Conservation (phyloP, 2,888 invertebrate species). For the Ophioninae sp. region DNA sequence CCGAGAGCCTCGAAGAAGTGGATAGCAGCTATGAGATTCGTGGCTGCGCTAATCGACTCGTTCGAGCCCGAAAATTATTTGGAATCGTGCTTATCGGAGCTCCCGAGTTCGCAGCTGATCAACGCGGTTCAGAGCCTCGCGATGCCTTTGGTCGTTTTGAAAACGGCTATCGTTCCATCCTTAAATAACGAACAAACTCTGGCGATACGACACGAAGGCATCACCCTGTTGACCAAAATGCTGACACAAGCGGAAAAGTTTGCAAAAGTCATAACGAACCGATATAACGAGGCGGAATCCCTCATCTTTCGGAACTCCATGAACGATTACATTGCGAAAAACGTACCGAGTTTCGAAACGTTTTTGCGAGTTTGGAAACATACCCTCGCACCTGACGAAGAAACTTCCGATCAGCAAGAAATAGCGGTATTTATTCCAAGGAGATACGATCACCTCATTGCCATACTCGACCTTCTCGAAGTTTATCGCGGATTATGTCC, state of each 20-base stretch:
- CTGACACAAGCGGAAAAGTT: conserved; percentile 80
- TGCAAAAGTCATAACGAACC: conserved; percentile 58
- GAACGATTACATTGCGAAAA: conserved; percentile 69
- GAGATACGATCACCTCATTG: conserved; percentile 70
- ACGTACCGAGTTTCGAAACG: conserved; percentile 78
- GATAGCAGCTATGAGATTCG: conserved; percentile 75
- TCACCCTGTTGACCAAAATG: conserved; percentile 80
- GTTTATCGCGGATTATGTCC: conserved; percentile 83
- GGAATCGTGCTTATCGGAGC: conserved; percentile 80
- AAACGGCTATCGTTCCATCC: conserved; percentile 73
- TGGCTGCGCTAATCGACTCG: conserved; percentile 73
- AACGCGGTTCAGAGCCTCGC: conserved; percentile 82
- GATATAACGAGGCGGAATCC: conserved; percentile 61
- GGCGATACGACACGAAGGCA: conserved; percentile 76
- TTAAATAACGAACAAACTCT: conserved; percentile 69
- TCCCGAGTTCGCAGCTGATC: conserved; percentile 82
- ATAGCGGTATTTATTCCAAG: conserved; percentile 47
- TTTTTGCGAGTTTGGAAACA: conserved; percentile 78
- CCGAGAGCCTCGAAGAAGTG: conserved; percentile 80
- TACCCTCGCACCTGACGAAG: conserved; percentile 62
- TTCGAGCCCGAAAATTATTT: conserved; percentile 78
- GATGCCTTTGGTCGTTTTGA: conserved; percentile 82
- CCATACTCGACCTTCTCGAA: conserved; percentile 83
- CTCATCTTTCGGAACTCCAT: conserved; percentile 63
- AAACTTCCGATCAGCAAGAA: conserved; percentile 8